Conservation (phyloP, 2,113 vertebrate species). For the Coptodon rendalli region DNA sequence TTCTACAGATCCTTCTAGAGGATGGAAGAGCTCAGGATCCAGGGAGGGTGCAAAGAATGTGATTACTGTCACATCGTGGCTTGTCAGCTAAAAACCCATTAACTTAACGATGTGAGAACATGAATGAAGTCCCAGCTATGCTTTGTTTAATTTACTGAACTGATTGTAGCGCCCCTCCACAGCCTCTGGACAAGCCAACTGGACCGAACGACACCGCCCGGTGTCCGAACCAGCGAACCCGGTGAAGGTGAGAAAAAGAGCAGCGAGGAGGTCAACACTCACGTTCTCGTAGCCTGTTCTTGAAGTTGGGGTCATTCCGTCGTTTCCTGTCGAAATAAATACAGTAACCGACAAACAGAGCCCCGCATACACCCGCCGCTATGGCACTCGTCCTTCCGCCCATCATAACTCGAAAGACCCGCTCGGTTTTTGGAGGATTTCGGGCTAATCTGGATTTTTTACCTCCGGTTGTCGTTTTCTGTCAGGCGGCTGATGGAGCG, state of each 20-base stretch:
- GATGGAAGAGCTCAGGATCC: background rate
- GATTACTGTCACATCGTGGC: background rate
- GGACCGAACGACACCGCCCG: no score
- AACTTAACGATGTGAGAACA: background rate
- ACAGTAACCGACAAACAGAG: constrained; percentile 89
- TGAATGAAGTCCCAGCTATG: background rate
- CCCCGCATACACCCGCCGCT: constrained; percentile 89
- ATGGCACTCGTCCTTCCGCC: constrained; percentile 82
- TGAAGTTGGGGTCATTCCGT: constrained; percentile 91
- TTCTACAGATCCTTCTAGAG: background rate
- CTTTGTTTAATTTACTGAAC: background rate
- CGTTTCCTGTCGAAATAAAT: constrained; percentile 92
- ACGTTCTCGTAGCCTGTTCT: constrained; percentile 89
- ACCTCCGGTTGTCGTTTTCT: background rate
- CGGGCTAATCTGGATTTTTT: background rate
- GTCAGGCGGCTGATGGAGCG: background rate
- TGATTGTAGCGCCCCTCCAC: background rate
- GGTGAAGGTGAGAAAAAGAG: background rate
- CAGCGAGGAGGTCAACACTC: constrained; percentile 65
- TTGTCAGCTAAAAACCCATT: background rate
- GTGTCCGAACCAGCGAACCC: background rate
- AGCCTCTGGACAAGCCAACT: background rate
- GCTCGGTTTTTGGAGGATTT: background rate
- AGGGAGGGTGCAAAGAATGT: background rate
- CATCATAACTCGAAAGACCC: constrained; percentile 66